Evolutionary conservation across 2,888 invertebrate genomes (phyloP).

Genomic region (Erebia aethiops): DNA sequence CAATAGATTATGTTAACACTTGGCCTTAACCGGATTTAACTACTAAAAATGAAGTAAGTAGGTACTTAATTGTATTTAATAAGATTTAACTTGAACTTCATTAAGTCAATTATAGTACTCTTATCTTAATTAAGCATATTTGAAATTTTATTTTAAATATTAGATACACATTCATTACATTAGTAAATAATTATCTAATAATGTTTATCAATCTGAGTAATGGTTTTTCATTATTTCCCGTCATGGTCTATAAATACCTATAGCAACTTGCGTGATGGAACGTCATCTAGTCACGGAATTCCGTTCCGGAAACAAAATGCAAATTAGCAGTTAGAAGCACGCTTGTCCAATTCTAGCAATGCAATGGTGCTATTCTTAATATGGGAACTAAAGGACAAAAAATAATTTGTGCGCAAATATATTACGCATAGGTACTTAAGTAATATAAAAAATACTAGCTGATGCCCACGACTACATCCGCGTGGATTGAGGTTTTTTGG

Average conservation of each 20-base stretch:
- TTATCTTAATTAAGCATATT: neutral
- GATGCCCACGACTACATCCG: too few relatives aligned
- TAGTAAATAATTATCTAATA: too few relatives aligned
- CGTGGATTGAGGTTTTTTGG: too few relatives aligned
- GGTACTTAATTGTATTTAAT: neutral
- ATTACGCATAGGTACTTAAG: too few relatives aligned
- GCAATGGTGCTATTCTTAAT: neutral
- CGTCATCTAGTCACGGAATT: slow-evolving; percentile 27
- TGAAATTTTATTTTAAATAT: too few relatives aligned
- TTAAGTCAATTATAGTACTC: neutral
- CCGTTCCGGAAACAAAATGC: slow-evolving; percentile 39
- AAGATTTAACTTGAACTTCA: neutral
- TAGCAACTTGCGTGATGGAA: slow-evolving; percentile 31
- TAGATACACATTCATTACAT: too few relatives aligned
- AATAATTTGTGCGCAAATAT: neutral
- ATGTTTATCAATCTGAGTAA: too few relatives aligned
- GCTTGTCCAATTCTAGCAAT: slow-evolving; percentile 19
- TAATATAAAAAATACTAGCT: too few relatives aligned
- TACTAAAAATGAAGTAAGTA: too few relatives aligned
- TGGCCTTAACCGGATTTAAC: slow-evolving; percentile 17
- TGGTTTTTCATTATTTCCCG: too few relatives aligned
- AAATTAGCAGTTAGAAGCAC: slow-evolving; percentile 21
- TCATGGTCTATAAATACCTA: slow-evolving; percentile 19
- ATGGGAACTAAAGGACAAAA: neutral
- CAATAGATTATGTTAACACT: slow-evolving; percentile 28